phyloP scores from a whole-genome alignment of 2,888 invertebrate species.

The Acronicta psi region DNA sequence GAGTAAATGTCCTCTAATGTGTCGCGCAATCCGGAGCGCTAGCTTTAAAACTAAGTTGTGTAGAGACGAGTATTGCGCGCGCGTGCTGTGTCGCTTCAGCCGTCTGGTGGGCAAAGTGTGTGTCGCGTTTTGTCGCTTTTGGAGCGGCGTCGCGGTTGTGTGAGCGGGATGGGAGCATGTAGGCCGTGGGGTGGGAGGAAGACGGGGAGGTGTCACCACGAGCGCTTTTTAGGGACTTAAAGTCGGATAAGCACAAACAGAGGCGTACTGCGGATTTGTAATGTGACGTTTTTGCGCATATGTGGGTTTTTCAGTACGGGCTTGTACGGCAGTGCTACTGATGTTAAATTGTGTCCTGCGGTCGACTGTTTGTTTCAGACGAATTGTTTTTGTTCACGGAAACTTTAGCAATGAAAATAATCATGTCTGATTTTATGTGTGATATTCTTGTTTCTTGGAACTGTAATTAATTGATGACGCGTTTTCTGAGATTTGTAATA shows the following conservation, averaged over 20 bases:
- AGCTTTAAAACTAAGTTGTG: slow-evolving; percentile 72
- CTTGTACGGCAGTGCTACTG: slow-evolving; percentile 62
- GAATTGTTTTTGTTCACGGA: slow-evolving; percentile 40
- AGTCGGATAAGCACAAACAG: slow-evolving; percentile 78
- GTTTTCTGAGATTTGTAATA: slow-evolving; percentile 1
- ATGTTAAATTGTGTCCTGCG: slow-evolving; percentile 46
- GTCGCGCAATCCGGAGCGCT: slow-evolving; percentile 83
- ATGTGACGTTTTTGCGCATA: slow-evolving; percentile 80
- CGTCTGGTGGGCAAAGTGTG: slow-evolving; percentile 71
- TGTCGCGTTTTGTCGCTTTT: slow-evolving; percentile 85
- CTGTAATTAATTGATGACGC: slow-evolving; percentile 17
- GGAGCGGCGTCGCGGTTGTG: slow-evolving; percentile 74
- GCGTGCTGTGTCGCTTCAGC: slow-evolving; percentile 71
- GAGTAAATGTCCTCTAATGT: slow-evolving; percentile 85
- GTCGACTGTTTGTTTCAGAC: slow-evolving; percentile 39
- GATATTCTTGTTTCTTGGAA: slow-evolving; percentile 27
- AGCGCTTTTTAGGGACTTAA: slow-evolving; percentile 83
- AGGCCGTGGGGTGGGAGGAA: slow-evolving; percentile 74
- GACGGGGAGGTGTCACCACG: slow-evolving; percentile 86
- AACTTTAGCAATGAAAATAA: slow-evolving; percentile 37
- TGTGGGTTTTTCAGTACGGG: slow-evolving; percentile 71
- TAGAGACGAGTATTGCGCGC: slow-evolving; percentile 77
- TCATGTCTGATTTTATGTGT: slow-evolving; percentile 15
- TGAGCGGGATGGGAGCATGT: slow-evolving; percentile 75
- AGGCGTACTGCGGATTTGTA: slow-evolving; percentile 76